Evolutionary conservation across 2,797 vertebrate species (phyloP), one percentile per base, ranked within the genome.

Genomic region (Semotilus atromaculatus): DNA sequence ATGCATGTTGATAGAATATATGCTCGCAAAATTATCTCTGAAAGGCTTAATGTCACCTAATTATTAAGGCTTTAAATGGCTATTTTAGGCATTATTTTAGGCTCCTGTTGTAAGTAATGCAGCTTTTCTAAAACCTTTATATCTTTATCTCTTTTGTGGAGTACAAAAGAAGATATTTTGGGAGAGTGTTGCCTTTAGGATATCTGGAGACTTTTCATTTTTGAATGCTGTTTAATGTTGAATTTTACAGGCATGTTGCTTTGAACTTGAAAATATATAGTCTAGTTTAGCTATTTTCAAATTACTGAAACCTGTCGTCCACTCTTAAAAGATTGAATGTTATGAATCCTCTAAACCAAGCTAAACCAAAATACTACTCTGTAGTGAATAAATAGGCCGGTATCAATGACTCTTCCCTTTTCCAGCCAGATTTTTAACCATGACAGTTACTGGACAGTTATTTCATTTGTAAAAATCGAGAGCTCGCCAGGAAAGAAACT

Each of bases 401-500:
- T 43, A 60, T 60, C 11, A 23, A 21, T 72, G 53, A 43, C 36
- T 31, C 18, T 23, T 68, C 48, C 7, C 19, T 45, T 82, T 72
- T 73, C 68, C 21, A 48, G 38, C 58, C 80, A 43, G 55, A 43
- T 16, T 45, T 82, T 62, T n/a, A 48, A 62, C 18, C 53, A 73
- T 72, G 45, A 80, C 45, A 60, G 80, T 31, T 43, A 23, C 18
- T 60, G 36, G 36, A 72, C 45, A 45, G 68, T 43, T 16, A 31
- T 26, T 72, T 38, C 18, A 81, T 84, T 86, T 82, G 82, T 86
- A 62, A 81, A 77, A 58, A 77, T 73, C 86, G 85, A 87, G 31
- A 55, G 68, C 82, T 85, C 81, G 73, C 88, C 88, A 86, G 88
- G 88, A 88, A 89, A 92, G 86, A 86, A 66, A n/a, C 31, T 55